Evolutionary conservation across 2,888 invertebrate species (phyloP), one percentile per base, ranked within the genome.

Genomic region (Drosophila birchii): DNA sequence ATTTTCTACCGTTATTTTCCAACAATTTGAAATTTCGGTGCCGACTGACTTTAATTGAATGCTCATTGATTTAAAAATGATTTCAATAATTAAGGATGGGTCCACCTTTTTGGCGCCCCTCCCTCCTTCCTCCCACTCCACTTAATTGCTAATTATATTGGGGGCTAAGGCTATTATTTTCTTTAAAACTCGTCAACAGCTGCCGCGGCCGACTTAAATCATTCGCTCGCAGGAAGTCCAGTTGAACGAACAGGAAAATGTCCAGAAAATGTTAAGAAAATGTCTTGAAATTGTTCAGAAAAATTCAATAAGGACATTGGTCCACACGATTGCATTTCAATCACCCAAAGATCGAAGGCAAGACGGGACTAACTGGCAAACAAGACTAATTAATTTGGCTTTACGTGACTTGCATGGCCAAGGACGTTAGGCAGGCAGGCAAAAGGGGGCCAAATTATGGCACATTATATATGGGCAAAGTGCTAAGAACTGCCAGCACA

Each of bases 331-430:
- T 67, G 69, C 67, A 69, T 57, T 67, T 69, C 56, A 67, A 67
- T 67, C 67, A 67, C 57, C 69, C 39, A 34, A 39, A 43, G 39
- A 51, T 53, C 43, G 64, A 49, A 29, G 45, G 20, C 18, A 6
- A 14, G 12, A 7, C 8, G 26, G 6, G 16, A 70, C 71, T 78
- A 80, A 75, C 74, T 70, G 81, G 78, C 78, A 82, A 70, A 67
- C 87, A 79, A 72, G 79, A 78, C 82, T 83, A 83, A 83, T 83
- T 83, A 83, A 83, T 83, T 83, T 87, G 49, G 38, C 60, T 47
- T 72, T 87, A 79, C 87, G 82, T 83, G 82, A 84, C 87, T 79
- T 66, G 82, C 85, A 87, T 83, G 75, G 49, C 49, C 66, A 77
- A 81, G 54, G 38, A 63, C n/a, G n/a, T 7, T 29, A 29, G 29